These are phyloP conservation scores for Fulica atra DNA, from an alignment of 2,113 vertebrate species.

Conservation along the genomic window DNA sequence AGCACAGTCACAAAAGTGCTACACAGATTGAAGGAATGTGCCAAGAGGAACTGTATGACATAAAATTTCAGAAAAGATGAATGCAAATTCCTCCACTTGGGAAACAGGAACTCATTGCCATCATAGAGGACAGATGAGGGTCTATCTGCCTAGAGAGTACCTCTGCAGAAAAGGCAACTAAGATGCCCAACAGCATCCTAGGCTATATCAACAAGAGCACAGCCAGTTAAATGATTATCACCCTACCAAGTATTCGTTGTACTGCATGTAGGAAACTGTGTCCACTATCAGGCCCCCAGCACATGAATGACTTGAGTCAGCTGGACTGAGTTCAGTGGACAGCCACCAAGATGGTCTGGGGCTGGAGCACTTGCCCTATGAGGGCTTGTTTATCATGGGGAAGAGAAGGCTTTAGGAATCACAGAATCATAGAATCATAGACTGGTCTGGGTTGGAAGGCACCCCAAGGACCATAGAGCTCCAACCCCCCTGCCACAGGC, in stretches of 20 bases:
- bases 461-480: too few relatives aligned
- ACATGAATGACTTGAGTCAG: not conserved
- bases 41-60: not conserved
- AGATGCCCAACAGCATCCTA: not conserved
- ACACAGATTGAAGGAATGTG: not conserved
- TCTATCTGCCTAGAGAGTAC: not conserved
- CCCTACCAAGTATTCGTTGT: not conserved
- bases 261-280: not conserved
- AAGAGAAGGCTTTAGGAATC: not conserved
- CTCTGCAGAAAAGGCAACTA: not conserved
- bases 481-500: too few relatives aligned
- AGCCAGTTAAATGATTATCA: not conserved
- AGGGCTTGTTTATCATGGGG: not conserved
- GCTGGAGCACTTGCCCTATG: not conserved
- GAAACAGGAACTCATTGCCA: not conserved
- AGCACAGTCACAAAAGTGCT: not conserved
- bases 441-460: too few relatives aligned
- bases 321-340: not conserved
- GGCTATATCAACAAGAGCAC: not conserved
- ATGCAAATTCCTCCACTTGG: not conserved
- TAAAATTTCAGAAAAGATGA: not conserved
- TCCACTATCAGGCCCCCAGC: accelerated
- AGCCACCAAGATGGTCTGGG: not conserved
- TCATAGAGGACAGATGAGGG: accelerated
- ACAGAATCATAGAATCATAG: too few relatives aligned